Conservation (phyloP, 2,888 invertebrate genomes). For the Scrobipalpa costella region DNA sequence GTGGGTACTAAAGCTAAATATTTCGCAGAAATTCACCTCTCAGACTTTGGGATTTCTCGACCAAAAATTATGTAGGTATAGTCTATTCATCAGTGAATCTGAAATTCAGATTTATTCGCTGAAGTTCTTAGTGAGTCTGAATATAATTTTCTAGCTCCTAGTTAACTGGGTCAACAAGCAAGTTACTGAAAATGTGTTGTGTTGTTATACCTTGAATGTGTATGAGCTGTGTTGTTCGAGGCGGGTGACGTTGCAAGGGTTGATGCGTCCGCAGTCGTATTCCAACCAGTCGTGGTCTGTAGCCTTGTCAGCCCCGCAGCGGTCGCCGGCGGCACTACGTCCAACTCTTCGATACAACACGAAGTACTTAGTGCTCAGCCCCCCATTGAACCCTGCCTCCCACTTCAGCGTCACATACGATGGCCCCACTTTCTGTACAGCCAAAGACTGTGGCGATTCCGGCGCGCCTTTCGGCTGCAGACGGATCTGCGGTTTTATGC, state of each 20-base stretch:
- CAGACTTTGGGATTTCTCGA: background rate
- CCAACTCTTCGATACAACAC: constrained; percentile 88
- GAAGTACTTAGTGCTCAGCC: constrained; percentile 93
- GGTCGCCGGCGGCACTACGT: constrained; percentile 74
- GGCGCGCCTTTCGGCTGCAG: constrained; percentile 94
- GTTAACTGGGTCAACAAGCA: background rate
- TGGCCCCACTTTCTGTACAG: constrained; percentile 87
- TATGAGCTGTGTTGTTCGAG: constrained; percentile 94
- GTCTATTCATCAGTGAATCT: constrained; percentile 1
- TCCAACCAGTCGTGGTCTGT: constrained; percentile 87
- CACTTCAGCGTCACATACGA: constrained; percentile 90
- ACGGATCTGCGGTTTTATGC: constrained; percentile 86
- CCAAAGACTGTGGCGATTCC: constrained; percentile 88
- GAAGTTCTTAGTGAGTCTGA: background rate
- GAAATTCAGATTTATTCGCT: background rate
- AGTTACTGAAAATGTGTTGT: background rate
- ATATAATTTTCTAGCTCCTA: background rate
- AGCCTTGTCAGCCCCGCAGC: constrained; percentile 59
- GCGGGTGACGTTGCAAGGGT: constrained; percentile 93
- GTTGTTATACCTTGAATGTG: constrained; percentile 86
- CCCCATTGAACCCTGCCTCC: constrained; percentile 96
- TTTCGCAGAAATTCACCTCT: background rate
- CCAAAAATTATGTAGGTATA: background rate
- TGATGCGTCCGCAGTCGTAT: constrained; percentile 90
- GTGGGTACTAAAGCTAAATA: background rate